These are phyloP conservation scores for Athalia rosae DNA, from an alignment of 2,888 invertebrate genomes.

Conservation along the genomic window DNA sequence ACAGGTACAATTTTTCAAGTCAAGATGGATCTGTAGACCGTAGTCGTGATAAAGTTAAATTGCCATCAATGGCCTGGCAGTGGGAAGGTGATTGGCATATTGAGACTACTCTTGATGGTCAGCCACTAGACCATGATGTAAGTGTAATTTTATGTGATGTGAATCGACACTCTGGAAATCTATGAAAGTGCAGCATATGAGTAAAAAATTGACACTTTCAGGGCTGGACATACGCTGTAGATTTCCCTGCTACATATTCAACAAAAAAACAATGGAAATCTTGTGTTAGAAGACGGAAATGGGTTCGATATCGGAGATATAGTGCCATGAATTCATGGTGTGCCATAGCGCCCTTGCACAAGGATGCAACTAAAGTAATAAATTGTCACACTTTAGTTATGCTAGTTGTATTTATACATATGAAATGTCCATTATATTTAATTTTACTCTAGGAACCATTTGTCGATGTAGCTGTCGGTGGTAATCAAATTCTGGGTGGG, in stretches of 20 bases:
- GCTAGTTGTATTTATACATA: background rate
- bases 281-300: slow-evolving; percentile 91
- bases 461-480: slow-evolving; percentile 92
- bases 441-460: slow-evolving; percentile 84
- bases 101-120: slow-evolving; percentile 88
- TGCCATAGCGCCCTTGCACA: slow-evolving; percentile 90
- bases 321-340: slow-evolving; percentile 95
- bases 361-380: slow-evolving; percentile 86
- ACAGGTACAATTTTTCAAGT: slow-evolving; percentile 90
- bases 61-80: slow-evolving; percentile 96
- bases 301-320: slow-evolving; percentile 91
- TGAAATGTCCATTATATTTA: slow-evolving; percentile 20
- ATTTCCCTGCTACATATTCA: slow-evolving; percentile 90
- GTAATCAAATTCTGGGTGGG: slow-evolving; percentile 87
- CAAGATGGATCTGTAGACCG: slow-evolving; percentile 88
- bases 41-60: slow-evolving; percentile 85
- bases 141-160: slow-evolving; percentile 51
- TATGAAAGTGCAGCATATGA: background rate
- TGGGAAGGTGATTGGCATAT: slow-evolving; percentile 97
- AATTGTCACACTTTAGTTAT: slow-evolving; percentile 10
- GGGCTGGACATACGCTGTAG: slow-evolving; percentile 94
- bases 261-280: slow-evolving; percentile 91
- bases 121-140: slow-evolving; percentile 90
- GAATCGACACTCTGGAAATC: background rate
- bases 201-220: slow-evolving; percentile 55